Conservation (phyloP, 2,797 vertebrate genomes). For the Pogoniulus pusillus region DNA sequence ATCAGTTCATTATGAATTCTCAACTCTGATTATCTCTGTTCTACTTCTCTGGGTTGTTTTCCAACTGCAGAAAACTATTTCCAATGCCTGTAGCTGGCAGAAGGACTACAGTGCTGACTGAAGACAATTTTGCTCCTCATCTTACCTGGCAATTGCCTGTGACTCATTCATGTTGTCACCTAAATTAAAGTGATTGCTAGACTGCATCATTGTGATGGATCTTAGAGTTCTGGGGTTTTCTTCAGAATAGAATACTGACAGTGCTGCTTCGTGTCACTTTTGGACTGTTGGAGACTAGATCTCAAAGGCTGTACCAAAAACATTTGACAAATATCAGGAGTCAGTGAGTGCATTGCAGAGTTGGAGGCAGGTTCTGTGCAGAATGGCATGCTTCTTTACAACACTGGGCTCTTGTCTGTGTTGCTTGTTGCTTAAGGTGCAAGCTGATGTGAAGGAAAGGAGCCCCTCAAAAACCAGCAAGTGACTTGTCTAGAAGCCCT, state of each 20-base stretch:
- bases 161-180: conserved; percentile 10
- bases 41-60: background rate
- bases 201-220: background rate
- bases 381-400: background rate
- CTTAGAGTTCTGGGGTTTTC: background rate
- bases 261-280: background rate
- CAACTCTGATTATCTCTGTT: background rate
- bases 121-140: background rate
- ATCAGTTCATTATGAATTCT: background rate
- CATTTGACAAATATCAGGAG: background rate
- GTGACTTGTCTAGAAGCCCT: background rate
- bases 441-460: background rate
- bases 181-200: conserved; percentile 6
- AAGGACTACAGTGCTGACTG: background rate
- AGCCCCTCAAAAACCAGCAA: background rate
- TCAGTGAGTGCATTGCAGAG: background rate
- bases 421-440: background rate
- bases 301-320: background rate
- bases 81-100: background rate
- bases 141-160: conserved; percentile 41
- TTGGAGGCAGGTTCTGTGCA: background rate
- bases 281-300: background rate
- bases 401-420: background rate
- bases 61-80: background rate
- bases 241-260: background rate